phyloP scores from a whole-genome alignment of 1,140 invertebrate genomes.

The Andrena cerasifolii region DNA sequence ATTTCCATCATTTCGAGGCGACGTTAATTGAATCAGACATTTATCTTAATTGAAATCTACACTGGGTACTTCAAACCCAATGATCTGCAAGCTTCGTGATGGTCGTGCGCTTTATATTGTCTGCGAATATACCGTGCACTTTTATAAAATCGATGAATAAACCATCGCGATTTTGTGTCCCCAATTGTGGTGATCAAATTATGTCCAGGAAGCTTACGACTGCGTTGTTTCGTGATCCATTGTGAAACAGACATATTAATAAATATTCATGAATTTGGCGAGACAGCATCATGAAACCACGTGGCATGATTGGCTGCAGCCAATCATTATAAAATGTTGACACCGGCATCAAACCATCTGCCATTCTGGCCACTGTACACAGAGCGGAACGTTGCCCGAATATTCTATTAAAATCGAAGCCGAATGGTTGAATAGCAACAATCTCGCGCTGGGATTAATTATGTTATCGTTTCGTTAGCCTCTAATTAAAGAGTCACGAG shows the following conservation, averaged over 20 bases:
- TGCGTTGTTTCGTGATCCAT: no score
- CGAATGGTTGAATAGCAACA: not conserved
- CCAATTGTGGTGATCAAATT: no score
- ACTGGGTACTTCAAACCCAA: not conserved
- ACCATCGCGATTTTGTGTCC: not conserved
- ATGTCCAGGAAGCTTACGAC: no score
- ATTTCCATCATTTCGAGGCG: not conserved
- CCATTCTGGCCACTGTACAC: not conserved
- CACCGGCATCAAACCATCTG: not conserved
- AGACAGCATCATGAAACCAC: not conserved
- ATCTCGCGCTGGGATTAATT: conserved; percentile 5
- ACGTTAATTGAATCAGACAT: not conserved
- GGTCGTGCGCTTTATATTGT: not conserved
- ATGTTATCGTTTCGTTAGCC: not conserved
- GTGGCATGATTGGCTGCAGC: not conserved
- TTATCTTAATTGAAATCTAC: not conserved
- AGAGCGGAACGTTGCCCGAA: not conserved
- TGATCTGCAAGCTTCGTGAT: not conserved
- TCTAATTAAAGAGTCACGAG: conserved; percentile 16
- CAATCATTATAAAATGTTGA: conserved; percentile 4
- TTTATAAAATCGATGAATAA: no score
- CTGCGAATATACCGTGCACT: not conserved
- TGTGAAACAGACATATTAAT: no score
- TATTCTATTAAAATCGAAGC: not conserved
- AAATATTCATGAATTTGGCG: not conserved